phyloP scores from a whole-genome alignment of 2,888 invertebrate genomes.

The Caenorhabditis japonica region DNA sequence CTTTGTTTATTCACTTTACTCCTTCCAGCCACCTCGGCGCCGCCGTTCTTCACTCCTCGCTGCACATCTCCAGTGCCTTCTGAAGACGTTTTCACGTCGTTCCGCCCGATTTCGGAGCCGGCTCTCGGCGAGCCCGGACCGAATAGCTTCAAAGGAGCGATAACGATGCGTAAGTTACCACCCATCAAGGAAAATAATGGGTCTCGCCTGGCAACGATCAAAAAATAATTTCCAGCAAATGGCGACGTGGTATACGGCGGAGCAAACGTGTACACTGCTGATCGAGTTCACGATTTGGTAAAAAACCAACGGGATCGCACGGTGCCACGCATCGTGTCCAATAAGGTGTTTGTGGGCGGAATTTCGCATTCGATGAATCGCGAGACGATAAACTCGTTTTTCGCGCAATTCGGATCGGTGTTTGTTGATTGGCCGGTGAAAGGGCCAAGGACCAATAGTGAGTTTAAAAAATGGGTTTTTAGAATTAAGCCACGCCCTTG shows the following conservation, averaged over 20 bases:
- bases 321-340: slow-evolving; percentile 26
- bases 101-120: not conserved
- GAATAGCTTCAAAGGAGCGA: too few relatives aligned
- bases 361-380: slow-evolving; percentile 40
- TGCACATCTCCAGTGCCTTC: slow-evolving; percentile 11
- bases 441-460: slow-evolving; percentile 1
- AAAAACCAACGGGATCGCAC: slow-evolving; percentile 21
- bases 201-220: too few relatives aligned
- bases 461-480: not conserved
- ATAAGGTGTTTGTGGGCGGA: slow-evolving; percentile 54
- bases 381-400: slow-evolving; percentile 30
- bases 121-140: too few relatives aligned
- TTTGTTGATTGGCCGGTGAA: slow-evolving; percentile 54
- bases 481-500: too few relatives aligned
- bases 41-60: not conserved
- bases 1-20: too few relatives aligned
- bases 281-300: slow-evolving; percentile 38
- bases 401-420: slow-evolving; percentile 38
- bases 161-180: too few relatives aligned
- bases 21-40: slow-evolving; percentile 13
- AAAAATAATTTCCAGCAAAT: not conserved
- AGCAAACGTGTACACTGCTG: slow-evolving; percentile 34
- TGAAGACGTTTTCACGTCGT: not conserved
- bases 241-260: slow-evolving; percentile 2
- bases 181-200: too few relatives aligned